A percentile compares a stretch with the other conserved stretches of the same genome.
These are phyloP conservation scores for Chaitophorus viminalis DNA, from an alignment of 2,888 invertebrate species.

Conservation along the genomic window DNA sequence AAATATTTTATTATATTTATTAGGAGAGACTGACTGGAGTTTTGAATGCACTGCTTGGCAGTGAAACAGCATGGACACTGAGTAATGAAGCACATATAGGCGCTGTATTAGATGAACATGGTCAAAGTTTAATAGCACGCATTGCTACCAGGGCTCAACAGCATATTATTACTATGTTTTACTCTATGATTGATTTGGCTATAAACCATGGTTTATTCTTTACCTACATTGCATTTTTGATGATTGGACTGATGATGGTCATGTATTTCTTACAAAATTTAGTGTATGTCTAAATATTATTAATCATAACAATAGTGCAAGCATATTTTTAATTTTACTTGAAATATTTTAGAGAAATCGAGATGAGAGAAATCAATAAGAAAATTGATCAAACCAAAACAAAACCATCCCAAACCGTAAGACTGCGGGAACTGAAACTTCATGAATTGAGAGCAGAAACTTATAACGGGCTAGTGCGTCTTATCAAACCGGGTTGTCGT, in stretches of 20 bases:
- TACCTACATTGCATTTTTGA: constrained; percentile 44
- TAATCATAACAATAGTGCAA: background rate
- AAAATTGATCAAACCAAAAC: constrained; percentile 34
- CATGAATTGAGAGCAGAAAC: constrained; percentile 95
- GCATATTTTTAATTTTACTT: constrained; percentile 8
- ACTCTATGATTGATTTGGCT: constrained; percentile 29
- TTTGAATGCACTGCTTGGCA: constrained; percentile 74
- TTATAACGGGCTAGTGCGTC: constrained; percentile 91
- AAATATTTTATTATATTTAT: constrained; percentile 24
- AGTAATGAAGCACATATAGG: constrained; percentile 73
- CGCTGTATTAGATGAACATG: constrained; percentile 82
- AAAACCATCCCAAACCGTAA: constrained; percentile 44
- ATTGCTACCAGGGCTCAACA: constrained; percentile 53
- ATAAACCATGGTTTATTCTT: constrained; percentile 51
- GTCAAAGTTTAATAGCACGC: constrained; percentile 69
- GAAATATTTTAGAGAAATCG: constrained; percentile 26
- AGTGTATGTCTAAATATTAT: constrained; percentile 44
- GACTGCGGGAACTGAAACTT: constrained; percentile 75
- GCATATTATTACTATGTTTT: constrained; percentile 51
- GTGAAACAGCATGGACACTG: constrained; percentile 69
- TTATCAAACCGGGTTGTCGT: constrained; percentile 93
- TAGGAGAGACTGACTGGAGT: constrained; percentile 76
- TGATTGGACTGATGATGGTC: constrained; percentile 46
- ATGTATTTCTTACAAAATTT: constrained; percentile 36
- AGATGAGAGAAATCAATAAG: constrained; percentile 51